These are phyloP conservation scores for Trachymyrmex septentrionalis DNA, from an alignment of 1,140 invertebrate species.

Conservation along the genomic window DNA sequence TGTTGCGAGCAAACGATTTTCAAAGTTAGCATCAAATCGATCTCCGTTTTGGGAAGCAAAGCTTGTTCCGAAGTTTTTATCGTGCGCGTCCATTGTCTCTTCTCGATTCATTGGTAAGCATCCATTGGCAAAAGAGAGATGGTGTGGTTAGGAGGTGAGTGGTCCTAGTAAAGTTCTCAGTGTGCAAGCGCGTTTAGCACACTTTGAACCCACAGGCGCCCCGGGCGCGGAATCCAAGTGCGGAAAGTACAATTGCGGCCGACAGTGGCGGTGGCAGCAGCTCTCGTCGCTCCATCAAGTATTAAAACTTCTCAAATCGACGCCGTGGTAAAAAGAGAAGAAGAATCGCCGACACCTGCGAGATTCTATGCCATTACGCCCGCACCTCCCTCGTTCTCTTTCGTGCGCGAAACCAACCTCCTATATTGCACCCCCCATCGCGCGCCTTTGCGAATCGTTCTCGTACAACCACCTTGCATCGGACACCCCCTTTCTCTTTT, in stretches of 20 bases:
- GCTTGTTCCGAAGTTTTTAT: constrained; percentile 8
- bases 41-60: neutral
- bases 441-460: constrained; percentile 13
- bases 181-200: constrained; percentile 24
- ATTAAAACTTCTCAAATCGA: constrained; percentile 84
- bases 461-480: constrained; percentile 37
- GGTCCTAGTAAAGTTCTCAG: constrained; percentile 36
- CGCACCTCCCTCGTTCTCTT: constrained; percentile 51
- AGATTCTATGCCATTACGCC: constrained; percentile 75
- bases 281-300: constrained; percentile 76
- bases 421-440: neutral
- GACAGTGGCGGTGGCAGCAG: constrained; percentile 18
- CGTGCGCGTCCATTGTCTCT: constrained; percentile 6
- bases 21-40: constrained; percentile 5
- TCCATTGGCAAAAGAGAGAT: neutral
- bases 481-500: neutral
- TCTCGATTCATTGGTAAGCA: neutral
- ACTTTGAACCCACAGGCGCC: constrained; percentile 13
- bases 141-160: constrained; percentile 5
- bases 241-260: constrained; percentile 23
- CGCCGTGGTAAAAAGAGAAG: constrained; percentile 74
- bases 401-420: constrained; percentile 29
- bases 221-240: constrained; percentile 48
- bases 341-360: constrained; percentile 76
- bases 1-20: constrained; percentile 6